Evolutionary conservation across 2,888 invertebrate species (phyloP).

Genomic region (Steinernema carpocapsae): DNA sequence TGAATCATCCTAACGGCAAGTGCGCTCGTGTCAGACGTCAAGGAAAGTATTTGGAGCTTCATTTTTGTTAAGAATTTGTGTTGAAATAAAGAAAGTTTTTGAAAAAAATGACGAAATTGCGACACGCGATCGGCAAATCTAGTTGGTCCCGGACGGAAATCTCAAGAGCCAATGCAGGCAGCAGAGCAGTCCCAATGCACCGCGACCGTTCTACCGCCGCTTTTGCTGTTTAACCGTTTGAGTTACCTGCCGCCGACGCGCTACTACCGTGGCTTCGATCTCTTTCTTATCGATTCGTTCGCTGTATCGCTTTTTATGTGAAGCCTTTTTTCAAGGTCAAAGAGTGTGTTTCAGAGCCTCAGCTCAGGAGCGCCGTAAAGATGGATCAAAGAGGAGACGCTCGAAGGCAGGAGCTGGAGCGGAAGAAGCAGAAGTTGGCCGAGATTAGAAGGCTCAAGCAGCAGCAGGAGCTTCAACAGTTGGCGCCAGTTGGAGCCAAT

Average conservation of each 20-base stretch:
- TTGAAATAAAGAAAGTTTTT: neutral
- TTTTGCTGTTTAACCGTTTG: too few relatives aligned
- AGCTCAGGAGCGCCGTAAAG: too few relatives aligned
- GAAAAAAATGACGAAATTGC: neutral
- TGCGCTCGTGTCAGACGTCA: neutral
- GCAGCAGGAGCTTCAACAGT: slow-evolving; percentile 43
- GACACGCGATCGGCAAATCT: neutral
- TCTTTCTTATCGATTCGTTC: neutral
- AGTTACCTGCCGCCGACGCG: neutral
- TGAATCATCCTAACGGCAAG: neutral
- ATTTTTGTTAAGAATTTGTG: neutral
- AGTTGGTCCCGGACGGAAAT: neutral
- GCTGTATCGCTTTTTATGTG: too few relatives aligned
- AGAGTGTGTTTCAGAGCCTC: too few relatives aligned
- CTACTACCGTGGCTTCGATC: neutral
- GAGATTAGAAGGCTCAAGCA: slow-evolving; percentile 45
- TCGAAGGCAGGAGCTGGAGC: slow-evolving; percentile 52
- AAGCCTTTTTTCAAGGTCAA: too few relatives aligned
- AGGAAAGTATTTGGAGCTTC: neutral
- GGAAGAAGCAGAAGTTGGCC: slow-evolving; percentile 57
- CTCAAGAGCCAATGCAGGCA: slow-evolving; percentile 6
- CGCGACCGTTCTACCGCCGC: too few relatives aligned
- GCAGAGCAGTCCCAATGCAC: too few relatives aligned
- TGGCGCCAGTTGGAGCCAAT: neutral
- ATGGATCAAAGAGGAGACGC: too few relatives aligned